A percentile compares a stretch with the other conserved stretches of the same genome.
Conservation (phyloP, 1,140 invertebrate genomes). For the Meloidogyne chitwoodi region DNA sequence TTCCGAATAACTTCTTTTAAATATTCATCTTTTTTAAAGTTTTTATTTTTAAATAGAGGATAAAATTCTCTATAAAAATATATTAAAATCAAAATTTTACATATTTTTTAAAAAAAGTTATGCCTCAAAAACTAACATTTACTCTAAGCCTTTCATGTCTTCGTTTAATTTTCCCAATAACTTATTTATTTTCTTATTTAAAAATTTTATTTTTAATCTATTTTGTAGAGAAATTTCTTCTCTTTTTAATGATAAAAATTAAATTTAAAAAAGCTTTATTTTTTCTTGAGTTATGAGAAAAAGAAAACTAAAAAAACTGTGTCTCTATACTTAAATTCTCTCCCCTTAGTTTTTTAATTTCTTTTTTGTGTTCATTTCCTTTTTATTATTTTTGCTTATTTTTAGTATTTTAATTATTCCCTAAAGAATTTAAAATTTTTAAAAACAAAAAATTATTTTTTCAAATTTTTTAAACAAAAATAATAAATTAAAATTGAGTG, state of each 20-base stretch:
- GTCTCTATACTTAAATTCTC: background rate
- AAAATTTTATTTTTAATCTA: background rate
- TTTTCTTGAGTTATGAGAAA: background rate
- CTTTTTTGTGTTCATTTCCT: background rate
- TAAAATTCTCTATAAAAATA: background rate
- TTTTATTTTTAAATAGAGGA: background rate
- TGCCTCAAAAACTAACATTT: background rate
- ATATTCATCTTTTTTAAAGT: too few relatives aligned
- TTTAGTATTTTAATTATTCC: background rate
- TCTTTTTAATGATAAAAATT: background rate
- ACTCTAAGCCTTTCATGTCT: too few relatives aligned
- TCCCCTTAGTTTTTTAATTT: background rate
- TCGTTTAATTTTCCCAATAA: background rate
- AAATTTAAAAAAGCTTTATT: background rate
- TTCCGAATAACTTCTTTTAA: too few relatives aligned
- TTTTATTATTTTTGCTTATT: background rate
- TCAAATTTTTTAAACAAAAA: too few relatives aligned
- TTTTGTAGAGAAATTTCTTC: background rate
- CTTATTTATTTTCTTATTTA: background rate
- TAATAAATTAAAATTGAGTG: too few relatives aligned
- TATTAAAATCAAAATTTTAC: background rate
- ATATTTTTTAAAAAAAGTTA: background rate
- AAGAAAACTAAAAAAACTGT: background rate
- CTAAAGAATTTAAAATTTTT: background rate
- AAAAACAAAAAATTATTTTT: background rate